Conservation (phyloP, 2,888 invertebrate genomes). For the Andrena praecox region DNA sequence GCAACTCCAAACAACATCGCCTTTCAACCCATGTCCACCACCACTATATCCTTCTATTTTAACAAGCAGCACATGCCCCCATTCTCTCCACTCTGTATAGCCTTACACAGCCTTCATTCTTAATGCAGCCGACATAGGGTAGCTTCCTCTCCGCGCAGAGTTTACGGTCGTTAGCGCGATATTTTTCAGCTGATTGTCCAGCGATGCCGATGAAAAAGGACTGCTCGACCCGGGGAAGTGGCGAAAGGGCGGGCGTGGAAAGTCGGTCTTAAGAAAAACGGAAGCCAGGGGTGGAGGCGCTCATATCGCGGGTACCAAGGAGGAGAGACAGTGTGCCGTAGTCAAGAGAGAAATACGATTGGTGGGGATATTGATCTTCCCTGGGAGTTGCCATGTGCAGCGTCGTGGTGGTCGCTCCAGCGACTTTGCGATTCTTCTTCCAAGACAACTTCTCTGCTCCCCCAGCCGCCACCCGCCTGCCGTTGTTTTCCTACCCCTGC, state of each 20-base stretch:
- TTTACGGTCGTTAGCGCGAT: no score
- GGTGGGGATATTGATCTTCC: conserved; percentile 81
- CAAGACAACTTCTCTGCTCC: conserved; percentile 44
- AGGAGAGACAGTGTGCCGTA: conserved; percentile 64
- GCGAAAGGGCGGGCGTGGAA: conserved; percentile 5
- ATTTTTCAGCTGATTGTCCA: no score
- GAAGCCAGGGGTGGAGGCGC: conserved; percentile 27
- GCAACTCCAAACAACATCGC: no score
- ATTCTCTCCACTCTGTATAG: no score
- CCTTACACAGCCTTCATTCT: no score
- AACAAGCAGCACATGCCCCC: no score
- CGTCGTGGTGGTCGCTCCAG: conserved; percentile 60
- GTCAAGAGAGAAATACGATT: conserved; percentile 77
- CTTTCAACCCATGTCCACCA: no score
- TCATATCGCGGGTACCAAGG: conserved; percentile 58
- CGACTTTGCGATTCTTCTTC: conserved; percentile 73
- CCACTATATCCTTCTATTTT: no score
- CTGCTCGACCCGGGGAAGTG: neutral
- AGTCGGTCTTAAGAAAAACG: conserved; percentile 18
- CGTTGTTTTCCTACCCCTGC: conserved; percentile 31
- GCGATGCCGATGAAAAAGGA: neutral
- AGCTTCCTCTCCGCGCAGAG: no score
- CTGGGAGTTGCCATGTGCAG: conserved; percentile 78
- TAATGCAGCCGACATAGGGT: no score
- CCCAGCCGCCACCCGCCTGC: neutral